Evolutionary conservation across 2,888 invertebrate genomes (phyloP).

Genomic region (Cancer borealis): DNA sequence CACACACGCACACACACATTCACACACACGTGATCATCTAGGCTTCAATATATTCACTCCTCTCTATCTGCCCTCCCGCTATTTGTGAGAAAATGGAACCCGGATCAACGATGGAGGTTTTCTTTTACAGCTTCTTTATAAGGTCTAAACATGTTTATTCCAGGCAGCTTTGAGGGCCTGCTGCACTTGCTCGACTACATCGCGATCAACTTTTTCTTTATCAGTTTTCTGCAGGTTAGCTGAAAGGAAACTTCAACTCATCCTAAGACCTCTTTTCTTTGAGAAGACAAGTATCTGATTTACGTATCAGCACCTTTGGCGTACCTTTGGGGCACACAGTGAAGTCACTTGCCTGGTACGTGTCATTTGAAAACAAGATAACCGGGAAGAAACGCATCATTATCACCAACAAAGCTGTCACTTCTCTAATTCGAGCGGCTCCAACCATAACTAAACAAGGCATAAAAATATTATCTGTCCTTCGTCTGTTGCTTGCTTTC

Average conservation of each 20-base stretch:
- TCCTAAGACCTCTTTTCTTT: neutral
- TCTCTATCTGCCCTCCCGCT: neutral
- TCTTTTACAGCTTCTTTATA: neutral
- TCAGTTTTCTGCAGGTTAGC: neutral
- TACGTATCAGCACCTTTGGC: slow-evolving; percentile 6
- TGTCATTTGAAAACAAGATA: slow-evolving; percentile 31
- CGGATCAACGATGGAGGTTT: neutral
- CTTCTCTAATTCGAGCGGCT: neutral
- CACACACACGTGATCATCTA: neutral
- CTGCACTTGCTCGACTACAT: neutral
- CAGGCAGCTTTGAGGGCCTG: neutral
- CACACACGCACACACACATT: neutral
- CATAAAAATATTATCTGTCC: neutral
- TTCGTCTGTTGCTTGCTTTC: neutral
- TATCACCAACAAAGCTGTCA: slow-evolving; percentile 38
- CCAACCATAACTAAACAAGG: neutral
- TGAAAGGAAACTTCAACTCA: slow-evolving; percentile 2
- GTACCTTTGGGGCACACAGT: neutral
- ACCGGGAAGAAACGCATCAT: slow-evolving; percentile 7
- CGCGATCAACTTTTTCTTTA: neutral
- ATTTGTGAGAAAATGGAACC: too few species aligned
- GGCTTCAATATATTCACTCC: neutral
- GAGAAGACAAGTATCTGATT: neutral
- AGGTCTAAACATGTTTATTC: neutral
- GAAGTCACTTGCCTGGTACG: neutral